Conservation (phyloP, 2,797 vertebrate genomes). For the Rhinoraja longicauda region DNA sequence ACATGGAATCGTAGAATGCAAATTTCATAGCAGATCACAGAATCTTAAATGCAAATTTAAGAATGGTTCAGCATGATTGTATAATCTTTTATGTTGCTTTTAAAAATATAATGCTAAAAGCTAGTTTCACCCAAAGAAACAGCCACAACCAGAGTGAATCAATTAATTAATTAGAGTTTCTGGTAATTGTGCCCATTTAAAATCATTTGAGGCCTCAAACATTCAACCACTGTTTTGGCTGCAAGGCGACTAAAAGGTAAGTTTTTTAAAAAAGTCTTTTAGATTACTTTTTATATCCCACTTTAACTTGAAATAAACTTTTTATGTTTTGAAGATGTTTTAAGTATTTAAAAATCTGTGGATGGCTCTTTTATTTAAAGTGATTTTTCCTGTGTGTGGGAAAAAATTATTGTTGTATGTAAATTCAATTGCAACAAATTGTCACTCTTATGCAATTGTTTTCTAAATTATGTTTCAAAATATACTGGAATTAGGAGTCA, state of each 20-base stretch:
- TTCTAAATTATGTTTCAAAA: neutral
- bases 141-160: neutral
- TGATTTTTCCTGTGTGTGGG: neutral
- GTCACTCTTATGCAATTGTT: neutral
- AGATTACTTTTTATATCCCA: neutral
- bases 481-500: neutral
- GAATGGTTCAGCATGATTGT: neutral
- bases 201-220: neutral
- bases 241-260: neutral
- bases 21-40: no score
- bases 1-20: no score
- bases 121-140: neutral
- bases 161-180: neutral
- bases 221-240: neutral
- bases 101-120: neutral
- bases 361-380: neutral
- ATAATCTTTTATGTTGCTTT: neutral
- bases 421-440: neutral
- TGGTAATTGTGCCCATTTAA: no score
- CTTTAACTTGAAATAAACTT: neutral
- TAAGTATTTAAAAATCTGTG: neutral
- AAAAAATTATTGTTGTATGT: no score
- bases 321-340: neutral
- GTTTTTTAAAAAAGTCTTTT: neutral
- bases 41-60: no score